These are phyloP conservation scores for Deilephila elpenor DNA, from an alignment of 2,888 invertebrate genomes.

Conservation along the genomic window DNA sequence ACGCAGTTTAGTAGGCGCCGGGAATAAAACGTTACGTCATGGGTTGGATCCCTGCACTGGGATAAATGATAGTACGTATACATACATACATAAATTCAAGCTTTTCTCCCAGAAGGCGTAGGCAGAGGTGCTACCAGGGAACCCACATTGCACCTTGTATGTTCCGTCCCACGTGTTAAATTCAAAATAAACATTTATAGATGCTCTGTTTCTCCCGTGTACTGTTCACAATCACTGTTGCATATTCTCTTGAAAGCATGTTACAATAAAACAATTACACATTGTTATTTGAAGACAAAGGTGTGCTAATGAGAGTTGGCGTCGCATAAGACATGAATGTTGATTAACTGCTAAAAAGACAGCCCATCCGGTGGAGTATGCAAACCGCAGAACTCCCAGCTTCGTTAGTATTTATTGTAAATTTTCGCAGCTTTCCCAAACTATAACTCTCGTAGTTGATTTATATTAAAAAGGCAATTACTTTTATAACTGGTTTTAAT, in stretches of 20 bases:
- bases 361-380: conserved; percentile 50
- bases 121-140: too few species aligned
- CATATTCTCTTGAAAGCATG: conserved; percentile 7
- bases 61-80: too few species aligned
- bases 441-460: background rate
- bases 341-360: conserved; percentile 69
- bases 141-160: too few species aligned
- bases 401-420: conserved; percentile 73
- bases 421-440: conserved; percentile 1
- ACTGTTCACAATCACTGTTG: background rate
- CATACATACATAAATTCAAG: too few species aligned
- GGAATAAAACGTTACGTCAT: too few species aligned
- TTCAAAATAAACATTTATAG: too few species aligned
- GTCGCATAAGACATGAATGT: conserved; percentile 60
- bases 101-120: too few species aligned
- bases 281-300: conserved; percentile 57
- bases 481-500: too few species aligned
- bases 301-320: conserved; percentile 60
- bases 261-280: conserved; percentile 17
- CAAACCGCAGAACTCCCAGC: conserved; percentile 56
- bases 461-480: background rate
- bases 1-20: too few species aligned
- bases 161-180: too few species aligned
- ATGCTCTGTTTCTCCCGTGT: background rate
- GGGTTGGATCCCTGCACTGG: too few species aligned